Evolutionary conservation across 2,888 invertebrate species (phyloP).

Genomic region (Ophion slaviceki): DNA sequence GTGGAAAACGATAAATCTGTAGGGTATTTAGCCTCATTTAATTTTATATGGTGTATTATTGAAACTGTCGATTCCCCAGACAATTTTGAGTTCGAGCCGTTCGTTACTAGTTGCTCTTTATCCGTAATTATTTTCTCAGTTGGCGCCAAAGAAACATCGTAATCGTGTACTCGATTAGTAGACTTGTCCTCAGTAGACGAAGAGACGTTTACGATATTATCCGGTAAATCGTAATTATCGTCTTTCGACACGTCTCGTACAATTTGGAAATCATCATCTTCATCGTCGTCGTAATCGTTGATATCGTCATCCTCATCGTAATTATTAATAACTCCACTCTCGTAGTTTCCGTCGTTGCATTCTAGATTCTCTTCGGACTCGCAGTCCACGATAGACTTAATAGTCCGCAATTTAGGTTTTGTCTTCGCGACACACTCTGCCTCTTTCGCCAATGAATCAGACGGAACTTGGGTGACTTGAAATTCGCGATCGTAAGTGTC

Average conservation of each 20-base stretch:
- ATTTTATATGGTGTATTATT: slow-evolving; percentile 10
- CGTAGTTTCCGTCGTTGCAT: slow-evolving; percentile 15
- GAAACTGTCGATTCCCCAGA: background rate
- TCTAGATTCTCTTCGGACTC: slow-evolving; percentile 25
- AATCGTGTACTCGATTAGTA: slow-evolving; percentile 9
- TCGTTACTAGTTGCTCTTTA: background rate
- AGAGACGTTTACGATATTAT: slow-evolving; percentile 6
- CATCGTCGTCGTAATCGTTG: slow-evolving; percentile 17
- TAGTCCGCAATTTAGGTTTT: slow-evolving; percentile 53
- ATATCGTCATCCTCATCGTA: slow-evolving; percentile 41
- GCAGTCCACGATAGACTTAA: slow-evolving; percentile 54
- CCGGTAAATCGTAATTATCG: slow-evolving; percentile 1
- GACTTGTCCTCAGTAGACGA: slow-evolving; percentile 3
- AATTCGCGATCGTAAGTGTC: background rate
- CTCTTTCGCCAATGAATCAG: background rate
- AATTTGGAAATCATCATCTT: slow-evolving; percentile 20
- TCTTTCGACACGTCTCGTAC: slow-evolving; percentile 9
- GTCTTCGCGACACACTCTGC: slow-evolving; percentile 1
- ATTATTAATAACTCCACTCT: slow-evolving; percentile 30
- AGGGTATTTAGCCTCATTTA: slow-evolving; percentile 5
- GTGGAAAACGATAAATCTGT: slow-evolving; percentile 1
- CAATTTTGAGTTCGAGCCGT: background rate
- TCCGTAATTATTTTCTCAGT: slow-evolving; percentile 29
- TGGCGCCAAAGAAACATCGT: slow-evolving; percentile 35
- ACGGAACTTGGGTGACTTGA: background rate